Evolutionary conservation across 2,888 invertebrate genomes (phyloP), one percentile per base, ranked within the genome.

Genomic region (Physocephala rufipes): DNA sequence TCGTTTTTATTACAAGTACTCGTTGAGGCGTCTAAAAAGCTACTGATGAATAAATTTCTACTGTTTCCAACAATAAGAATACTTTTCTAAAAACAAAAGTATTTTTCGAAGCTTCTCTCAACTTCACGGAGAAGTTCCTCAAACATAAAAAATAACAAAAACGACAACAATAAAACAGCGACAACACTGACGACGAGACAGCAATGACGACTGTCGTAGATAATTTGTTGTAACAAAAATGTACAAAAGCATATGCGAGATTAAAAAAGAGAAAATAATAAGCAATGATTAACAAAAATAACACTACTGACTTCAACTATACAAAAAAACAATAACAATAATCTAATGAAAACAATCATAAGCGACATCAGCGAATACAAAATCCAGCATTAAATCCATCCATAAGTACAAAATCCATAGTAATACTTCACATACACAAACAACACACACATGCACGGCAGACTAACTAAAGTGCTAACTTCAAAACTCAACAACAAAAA

Each of bases 1-100:
- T 19, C 30, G 19, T 12, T 26, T 26, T 30, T 58, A 9, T 58
- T 30, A 28, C 47, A 24, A 51, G 36, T 66, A 64, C 53, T 64
- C 70, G 55, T 70, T 73, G 78, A 78, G 80, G 74, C 83, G 81
- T 82, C 83, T 83, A 80, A 82, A 81, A 78, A 79, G 80, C 80
- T 81, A 83, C 83, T 83, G 78, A 82, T 76, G 76, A 79, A 75
- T 36, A 36, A 76, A 76, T 74, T 74, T 73, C 67, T 70, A 71
- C 71, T 72, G 74, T 7, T 9, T 68, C 70, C 58, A 74, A 76
- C 76, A 74, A 77, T 82, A 83, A 82, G 83, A 83, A 82, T 82
- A 76, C 77, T 75, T 78, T 79, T 77, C 77, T 76, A 78, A 36
- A 36, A 36, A 36, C n/a, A n/a, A n/a, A n/a, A 36, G 5, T 79